Evolutionary conservation across 2,113 vertebrate genomes (phyloP).

Genomic region (Zootoca vivipara): DNA sequence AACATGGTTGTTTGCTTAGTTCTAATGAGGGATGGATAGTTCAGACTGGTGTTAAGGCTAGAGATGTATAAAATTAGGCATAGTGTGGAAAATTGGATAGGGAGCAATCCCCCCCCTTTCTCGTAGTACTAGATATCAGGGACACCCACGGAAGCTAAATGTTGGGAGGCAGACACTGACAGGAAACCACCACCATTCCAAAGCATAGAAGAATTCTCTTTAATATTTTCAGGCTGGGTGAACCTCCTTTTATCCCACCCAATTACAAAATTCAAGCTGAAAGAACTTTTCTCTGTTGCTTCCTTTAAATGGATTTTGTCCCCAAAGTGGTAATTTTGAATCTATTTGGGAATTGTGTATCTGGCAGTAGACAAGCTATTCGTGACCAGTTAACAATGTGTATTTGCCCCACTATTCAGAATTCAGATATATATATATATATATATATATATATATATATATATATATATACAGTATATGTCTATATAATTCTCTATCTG

Average conservation of each 20-base stretch:
- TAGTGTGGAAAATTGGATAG: too few species aligned
- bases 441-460: too few species aligned
- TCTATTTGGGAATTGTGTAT: conserved; percentile 21
- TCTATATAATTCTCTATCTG: too few species aligned
- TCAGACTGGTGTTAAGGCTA: too few species aligned
- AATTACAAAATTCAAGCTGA: background rate
- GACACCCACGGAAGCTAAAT: too few species aligned
- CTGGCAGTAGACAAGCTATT: conserved; percentile 38
- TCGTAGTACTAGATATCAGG: too few species aligned
- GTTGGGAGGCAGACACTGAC: too few species aligned
- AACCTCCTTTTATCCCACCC: background rate
- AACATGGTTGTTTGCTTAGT: conserved; percentile 41
- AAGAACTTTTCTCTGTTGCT: background rate
- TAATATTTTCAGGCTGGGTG: background rate
- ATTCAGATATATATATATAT: conserved; percentile 45
- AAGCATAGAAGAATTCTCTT: background rate
- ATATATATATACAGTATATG: too few species aligned
- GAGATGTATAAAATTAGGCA: too few species aligned
- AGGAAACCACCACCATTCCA: background rate
- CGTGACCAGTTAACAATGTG: conserved; percentile 40
- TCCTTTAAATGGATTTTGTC: background rate
- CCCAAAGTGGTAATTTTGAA: background rate
- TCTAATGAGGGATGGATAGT: too few species aligned
- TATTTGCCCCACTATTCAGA: conserved; percentile 38
- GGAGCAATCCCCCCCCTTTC: too few species aligned